phyloP scores from a whole-genome alignment of 2,797 vertebrate genomes.

The Anas capensis region DNA sequence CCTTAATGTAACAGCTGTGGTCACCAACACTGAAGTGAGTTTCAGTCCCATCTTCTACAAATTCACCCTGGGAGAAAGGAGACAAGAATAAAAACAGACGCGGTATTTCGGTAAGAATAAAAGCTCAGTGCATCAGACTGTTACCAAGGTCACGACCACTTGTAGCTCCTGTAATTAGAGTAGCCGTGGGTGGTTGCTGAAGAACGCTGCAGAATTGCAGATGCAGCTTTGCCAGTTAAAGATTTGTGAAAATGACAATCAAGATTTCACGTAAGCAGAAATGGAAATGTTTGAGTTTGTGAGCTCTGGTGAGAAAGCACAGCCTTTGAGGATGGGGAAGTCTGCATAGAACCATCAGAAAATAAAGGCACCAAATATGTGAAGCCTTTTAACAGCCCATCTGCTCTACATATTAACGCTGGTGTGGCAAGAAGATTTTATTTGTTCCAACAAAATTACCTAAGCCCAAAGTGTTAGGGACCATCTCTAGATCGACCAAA shows the following conservation, averaged over 20 bases:
- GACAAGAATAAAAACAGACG: background rate
- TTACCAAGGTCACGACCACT: background rate
- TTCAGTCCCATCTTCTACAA: conserved; percentile 97
- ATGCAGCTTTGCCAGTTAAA: background rate
- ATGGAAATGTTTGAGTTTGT: background rate
- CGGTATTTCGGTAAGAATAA: background rate
- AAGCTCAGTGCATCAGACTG: background rate
- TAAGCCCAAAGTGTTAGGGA: background rate
- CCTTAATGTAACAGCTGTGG: conserved; percentile 95
- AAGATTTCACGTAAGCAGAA: background rate
- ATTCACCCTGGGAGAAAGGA: conserved; percentile 88
- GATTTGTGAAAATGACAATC: background rate
- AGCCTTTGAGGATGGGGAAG: background rate
- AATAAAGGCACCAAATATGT: background rate
- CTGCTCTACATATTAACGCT: background rate
- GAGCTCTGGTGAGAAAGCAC: background rate
- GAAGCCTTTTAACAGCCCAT: background rate
- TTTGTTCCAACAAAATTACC: background rate
- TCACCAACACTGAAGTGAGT: conserved; percentile 92
- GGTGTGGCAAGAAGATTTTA: background rate
- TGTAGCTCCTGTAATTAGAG: background rate
- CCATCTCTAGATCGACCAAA: background rate
- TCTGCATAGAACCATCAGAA: background rate
- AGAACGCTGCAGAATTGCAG: background rate
- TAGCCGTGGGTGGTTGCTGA: background rate